A percentile compares a stretch with the other conserved stretches of the same genome.
phyloP scores from a whole-genome alignment of 2,113 vertebrate species.

The Hippocampus abdominalis region DNA sequence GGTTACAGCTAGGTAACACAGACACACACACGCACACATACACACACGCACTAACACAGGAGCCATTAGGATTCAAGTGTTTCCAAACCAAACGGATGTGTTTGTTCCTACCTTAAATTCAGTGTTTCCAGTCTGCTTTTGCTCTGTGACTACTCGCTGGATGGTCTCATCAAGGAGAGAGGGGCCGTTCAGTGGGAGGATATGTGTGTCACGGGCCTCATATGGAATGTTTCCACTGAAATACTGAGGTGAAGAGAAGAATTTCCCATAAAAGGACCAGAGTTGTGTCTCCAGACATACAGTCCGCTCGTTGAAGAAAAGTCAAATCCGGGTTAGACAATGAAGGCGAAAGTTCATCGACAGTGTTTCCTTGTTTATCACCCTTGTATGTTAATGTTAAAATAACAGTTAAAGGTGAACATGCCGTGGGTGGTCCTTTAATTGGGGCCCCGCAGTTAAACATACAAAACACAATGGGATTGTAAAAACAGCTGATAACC shows the following conservation, averaged over 20 bases:
- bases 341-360: slow-evolving; percentile 24
- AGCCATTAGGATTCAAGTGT: slow-evolving; percentile 39
- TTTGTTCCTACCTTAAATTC: slow-evolving; percentile 10
- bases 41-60: background rate
- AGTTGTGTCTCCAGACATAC: slow-evolving; percentile 13
- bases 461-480: no score
- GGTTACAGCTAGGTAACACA: slow-evolving; percentile 54
- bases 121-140: background rate
- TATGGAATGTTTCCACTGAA: background rate
- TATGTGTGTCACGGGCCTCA: background rate
- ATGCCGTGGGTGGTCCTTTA: no score
- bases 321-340: slow-evolving; percentile 18
- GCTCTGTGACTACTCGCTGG: background rate
- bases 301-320: slow-evolving; percentile 10
- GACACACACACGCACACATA: background rate
- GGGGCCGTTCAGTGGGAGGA: background rate
- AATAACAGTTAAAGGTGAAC: no score
- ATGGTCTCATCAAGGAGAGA: background rate
- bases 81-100: slow-evolving; percentile 22
- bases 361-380: background rate
- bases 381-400: background rate
- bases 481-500: no score
- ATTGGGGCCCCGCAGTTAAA: no score
- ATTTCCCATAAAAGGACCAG: slow-evolving; percentile 7
- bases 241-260: background rate